phyloP scores from a whole-genome alignment of 2,888 invertebrate genomes.

The Galerucella calmariensis region DNA sequence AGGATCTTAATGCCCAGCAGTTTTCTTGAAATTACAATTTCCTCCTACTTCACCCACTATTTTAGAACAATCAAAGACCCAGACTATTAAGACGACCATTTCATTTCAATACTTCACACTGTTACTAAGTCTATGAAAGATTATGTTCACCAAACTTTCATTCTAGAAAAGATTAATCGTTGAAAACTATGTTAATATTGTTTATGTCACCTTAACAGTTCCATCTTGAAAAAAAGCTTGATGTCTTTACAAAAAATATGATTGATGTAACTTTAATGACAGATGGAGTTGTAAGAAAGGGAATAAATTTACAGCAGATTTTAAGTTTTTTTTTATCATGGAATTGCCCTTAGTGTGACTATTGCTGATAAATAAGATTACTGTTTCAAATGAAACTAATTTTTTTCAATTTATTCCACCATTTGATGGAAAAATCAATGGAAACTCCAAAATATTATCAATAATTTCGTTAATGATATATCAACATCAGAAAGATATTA shows the following conservation, averaged over 20 bases:
- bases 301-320: neutral
- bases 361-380: too few relatives aligned
- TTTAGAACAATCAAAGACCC: neutral
- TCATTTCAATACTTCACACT: conserved; percentile 19
- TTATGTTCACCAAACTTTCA: conserved; percentile 44
- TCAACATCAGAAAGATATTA: too few relatives aligned
- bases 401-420: too few relatives aligned
- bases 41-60: neutral
- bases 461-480: too few relatives aligned
- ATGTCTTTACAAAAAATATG: conserved; percentile 33
- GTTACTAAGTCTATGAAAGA: conserved; percentile 35
- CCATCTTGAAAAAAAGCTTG: conserved; percentile 35
- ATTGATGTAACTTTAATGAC: conserved; percentile 29
- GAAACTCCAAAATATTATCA: too few relatives aligned
- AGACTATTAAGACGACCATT: conserved; percentile 16
- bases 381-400: too few relatives aligned
- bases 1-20: too few relatives aligned
- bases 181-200: conserved; percentile 43
- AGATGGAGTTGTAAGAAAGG: neutral
- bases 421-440: too few relatives aligned
- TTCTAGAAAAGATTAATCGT: conserved; percentile 50
- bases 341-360: too few relatives aligned
- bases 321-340: too few relatives aligned
- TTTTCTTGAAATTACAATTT: too few relatives aligned
- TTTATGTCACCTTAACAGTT: conserved; percentile 47